Percentiles rank a stretch among this genome's conserved stretches.
Conservation (phyloP, 1,140 invertebrate genomes). For the Diachasmimorpha longicaudata region DNA sequence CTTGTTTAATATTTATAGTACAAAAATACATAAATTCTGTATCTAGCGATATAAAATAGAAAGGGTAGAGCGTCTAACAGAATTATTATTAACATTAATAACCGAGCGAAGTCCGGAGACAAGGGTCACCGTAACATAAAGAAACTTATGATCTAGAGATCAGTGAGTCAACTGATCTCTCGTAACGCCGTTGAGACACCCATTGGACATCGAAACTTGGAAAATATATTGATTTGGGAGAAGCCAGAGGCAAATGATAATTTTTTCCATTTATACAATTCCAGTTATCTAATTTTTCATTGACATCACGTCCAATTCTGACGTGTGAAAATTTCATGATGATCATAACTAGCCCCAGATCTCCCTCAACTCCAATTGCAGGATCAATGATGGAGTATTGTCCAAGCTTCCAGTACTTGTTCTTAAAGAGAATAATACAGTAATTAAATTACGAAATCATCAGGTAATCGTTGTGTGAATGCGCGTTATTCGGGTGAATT, state of each 20-base stretch:
- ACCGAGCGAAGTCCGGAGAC: background rate
- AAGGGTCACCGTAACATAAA: background rate
- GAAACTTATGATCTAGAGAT: background rate
- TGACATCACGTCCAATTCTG: background rate
- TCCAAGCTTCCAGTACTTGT: background rate
- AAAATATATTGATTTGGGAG: background rate
- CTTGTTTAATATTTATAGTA: conserved; percentile 26
- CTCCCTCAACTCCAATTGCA: too few species aligned
- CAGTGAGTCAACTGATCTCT: background rate
- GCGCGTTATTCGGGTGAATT: background rate
- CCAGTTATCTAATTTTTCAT: background rate
- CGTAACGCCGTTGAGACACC: background rate
- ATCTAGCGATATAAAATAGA: conserved; percentile 11
- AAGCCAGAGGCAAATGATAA: background rate
- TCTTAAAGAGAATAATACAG: background rate
- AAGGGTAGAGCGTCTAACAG: background rate
- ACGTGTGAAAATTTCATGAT: background rate
- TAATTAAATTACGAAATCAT: background rate
- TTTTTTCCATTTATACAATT: background rate
- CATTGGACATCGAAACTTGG: background rate
- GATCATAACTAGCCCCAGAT: background rate
- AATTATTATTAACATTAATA: background rate
- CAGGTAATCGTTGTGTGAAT: background rate
- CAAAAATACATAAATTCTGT: conserved; percentile 30
- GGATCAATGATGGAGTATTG: background rate